Percentiles rank a stretch among this genome's conserved stretches.
These are phyloP conservation scores for Stenolophus ochropezus DNA, from an alignment of 2,888 invertebrate genomes.

Conservation along the genomic window DNA sequence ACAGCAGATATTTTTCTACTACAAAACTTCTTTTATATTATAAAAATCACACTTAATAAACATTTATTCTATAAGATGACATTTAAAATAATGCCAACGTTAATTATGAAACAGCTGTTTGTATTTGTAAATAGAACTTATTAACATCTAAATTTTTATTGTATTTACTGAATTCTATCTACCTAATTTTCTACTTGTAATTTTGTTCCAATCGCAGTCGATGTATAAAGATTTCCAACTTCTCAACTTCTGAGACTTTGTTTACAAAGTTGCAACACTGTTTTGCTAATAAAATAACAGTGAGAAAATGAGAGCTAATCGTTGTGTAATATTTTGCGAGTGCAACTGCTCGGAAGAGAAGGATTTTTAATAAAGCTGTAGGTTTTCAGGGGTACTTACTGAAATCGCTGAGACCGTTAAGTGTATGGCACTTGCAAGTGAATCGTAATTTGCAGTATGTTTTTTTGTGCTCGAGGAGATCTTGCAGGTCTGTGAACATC, in stretches of 20 bases:
- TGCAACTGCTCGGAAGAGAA: neutral
- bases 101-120: no score
- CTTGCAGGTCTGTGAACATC: conserved; percentile 82
- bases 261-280: conserved; percentile 45
- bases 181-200: no score
- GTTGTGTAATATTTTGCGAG: conserved; percentile 13
- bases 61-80: no score
- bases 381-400: conserved; percentile 71
- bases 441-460: conserved; percentile 82
- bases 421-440: conserved; percentile 80
- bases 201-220: no score
- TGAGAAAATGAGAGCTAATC: conserved; percentile 55
- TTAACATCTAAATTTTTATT: no score
- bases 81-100: no score
- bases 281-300: conserved; percentile 58
- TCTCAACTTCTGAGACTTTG: conserved; percentile 44
- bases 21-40: no score
- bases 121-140: no score
- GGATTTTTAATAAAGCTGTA: neutral
- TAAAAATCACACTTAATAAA: no score
- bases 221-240: conserved; percentile 47
- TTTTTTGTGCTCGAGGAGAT: conserved; percentile 84
- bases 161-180: no score
- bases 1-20: no score
- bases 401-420: conserved; percentile 71